Base-by-base conservation (phyloP, 2,113 vertebrate species). In the Oreotrochilus melanogaster region DNA sequence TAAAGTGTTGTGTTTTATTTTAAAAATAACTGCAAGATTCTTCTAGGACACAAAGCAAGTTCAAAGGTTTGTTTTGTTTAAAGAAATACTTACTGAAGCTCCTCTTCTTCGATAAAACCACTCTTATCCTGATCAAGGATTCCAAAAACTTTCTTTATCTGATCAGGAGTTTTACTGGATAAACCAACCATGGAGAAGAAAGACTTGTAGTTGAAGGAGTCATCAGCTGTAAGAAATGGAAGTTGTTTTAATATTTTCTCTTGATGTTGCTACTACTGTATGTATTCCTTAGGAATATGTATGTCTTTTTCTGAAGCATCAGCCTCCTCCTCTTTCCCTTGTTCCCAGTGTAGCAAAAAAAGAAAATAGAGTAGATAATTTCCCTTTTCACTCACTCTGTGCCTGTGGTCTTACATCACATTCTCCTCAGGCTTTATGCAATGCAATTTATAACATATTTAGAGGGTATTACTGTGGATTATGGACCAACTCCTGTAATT, bases 101-200 rank as follows among this genome's bases (percentile, higher is more conserved):
- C 98, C 0, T 98, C 98, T 96, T 99, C 98, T 97, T 99, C 98
- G 60, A 98, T 98, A 97, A 97, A 99, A 94, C 98, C 98, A 47
- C 98, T 98, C 97, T 98, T 97, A 97, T 99, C 98, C 97, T 98
- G 98, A 96, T 99, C 99, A 95, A 99, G 98, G 96, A 98, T 94
- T 11, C 60, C 88, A 74, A 99, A 99, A 73, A 98, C 98, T 94
- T 96, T 97, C 97, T 98, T 98, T 96, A 98, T 89, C 8, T 98
- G 96, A 24, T 97, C 98, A 1, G 94, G 24, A 23, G 96, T 95
- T 97, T 98, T 99, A 96, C 53, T 95, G 43, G 97, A 10, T 96
- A 98, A 97, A 57, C 98, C 98, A 64, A 98, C 97, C 96, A 86
- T 98, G 47, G 93, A 92, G 62, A 99, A 99, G 98, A 99, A 99